A percentile compares a stretch with the other conserved stretches of the same genome.
phyloP scores from a whole-genome alignment of 2,888 invertebrate species.

The Cylloceria caligata region DNA sequence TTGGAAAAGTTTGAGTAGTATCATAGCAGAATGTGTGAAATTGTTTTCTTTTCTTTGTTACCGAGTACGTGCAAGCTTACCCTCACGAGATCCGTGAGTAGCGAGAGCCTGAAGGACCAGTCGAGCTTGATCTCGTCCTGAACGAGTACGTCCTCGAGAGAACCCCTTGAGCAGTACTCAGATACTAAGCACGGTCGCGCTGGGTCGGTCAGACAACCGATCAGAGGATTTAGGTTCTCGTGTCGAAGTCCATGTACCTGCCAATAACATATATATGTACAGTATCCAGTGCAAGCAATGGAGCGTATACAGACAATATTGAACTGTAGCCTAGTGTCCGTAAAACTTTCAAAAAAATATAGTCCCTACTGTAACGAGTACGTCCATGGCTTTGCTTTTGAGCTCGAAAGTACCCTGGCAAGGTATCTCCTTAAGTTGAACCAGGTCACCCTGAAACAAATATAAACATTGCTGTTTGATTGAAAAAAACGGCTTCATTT shows the following conservation, averaged over 20 bases:
- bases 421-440: slow-evolving; percentile 93
- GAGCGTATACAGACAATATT: too few species aligned
- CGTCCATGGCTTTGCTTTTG: slow-evolving; percentile 92
- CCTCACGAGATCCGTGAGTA: slow-evolving; percentile 96
- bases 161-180: slow-evolving; percentile 95
- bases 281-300: too few species aligned
- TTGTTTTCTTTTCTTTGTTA: background rate
- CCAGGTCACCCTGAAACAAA: slow-evolving; percentile 92
- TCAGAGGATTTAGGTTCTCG: slow-evolving; percentile 95
- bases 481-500: background rate
- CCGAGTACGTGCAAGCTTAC: slow-evolving; percentile 84
- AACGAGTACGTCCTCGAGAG: slow-evolving; percentile 94
- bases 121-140: slow-evolving; percentile 97
- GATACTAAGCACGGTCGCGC: slow-evolving; percentile 92
- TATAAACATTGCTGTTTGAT: slow-evolving; percentile 1
- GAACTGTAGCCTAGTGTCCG: slow-evolving; percentile 3
- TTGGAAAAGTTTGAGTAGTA: background rate
- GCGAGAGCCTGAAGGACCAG: slow-evolving; percentile 97
- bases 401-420: slow-evolving; percentile 89
- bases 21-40: background rate
- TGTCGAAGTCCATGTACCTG: slow-evolving; percentile 94
- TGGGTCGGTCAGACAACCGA: slow-evolving; percentile 93
- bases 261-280: slow-evolving; percentile 38
- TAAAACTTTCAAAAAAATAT: background rate
- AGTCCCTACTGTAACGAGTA: slow-evolving; percentile 88